Evolutionary conservation across 1,140 invertebrate genomes (phyloP).

Genomic region (Halictus rubicundus): DNA sequence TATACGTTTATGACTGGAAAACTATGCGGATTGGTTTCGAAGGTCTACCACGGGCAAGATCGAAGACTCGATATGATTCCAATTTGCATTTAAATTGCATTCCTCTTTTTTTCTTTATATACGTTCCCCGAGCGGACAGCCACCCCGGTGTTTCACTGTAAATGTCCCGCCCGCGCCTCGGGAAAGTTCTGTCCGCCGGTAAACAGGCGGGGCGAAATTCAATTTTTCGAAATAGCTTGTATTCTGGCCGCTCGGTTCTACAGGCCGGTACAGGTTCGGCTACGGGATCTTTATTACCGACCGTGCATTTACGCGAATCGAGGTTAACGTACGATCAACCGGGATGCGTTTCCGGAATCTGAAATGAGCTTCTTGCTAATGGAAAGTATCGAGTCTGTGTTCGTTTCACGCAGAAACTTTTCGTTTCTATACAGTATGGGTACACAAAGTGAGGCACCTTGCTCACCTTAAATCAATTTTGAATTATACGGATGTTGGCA

Average conservation of each 20-base stretch:
- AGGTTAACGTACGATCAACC: no score
- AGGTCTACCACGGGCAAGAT: constrained; percentile 12
- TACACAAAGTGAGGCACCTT: no score
- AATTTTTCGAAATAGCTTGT: background rate
- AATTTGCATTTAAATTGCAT: constrained; percentile 66
- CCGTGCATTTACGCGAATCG: no score
- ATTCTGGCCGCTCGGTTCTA: background rate
- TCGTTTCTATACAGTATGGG: no score
- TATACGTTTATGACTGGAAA: constrained; percentile 8
- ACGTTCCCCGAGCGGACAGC: background rate
- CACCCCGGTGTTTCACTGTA: constrained; percentile 32
- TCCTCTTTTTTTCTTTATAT: constrained; percentile 38
- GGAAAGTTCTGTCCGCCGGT: background rate
- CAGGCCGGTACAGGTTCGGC: background rate
- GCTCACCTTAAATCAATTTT: no score
- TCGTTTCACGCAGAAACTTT: no score
- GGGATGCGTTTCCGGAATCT: no score
- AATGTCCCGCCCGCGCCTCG: background rate
- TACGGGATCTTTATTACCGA: background rate
- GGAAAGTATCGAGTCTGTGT: no score
- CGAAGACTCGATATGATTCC: constrained; percentile 54
- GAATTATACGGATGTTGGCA: no score
- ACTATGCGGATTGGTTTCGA: constrained; percentile 36
- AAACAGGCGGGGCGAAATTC: background rate
- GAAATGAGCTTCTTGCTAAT: no score